These are phyloP conservation scores for Sabatieria punctata DNA, from an alignment of 2,888 invertebrate species.

Conservation along the genomic window DNA sequence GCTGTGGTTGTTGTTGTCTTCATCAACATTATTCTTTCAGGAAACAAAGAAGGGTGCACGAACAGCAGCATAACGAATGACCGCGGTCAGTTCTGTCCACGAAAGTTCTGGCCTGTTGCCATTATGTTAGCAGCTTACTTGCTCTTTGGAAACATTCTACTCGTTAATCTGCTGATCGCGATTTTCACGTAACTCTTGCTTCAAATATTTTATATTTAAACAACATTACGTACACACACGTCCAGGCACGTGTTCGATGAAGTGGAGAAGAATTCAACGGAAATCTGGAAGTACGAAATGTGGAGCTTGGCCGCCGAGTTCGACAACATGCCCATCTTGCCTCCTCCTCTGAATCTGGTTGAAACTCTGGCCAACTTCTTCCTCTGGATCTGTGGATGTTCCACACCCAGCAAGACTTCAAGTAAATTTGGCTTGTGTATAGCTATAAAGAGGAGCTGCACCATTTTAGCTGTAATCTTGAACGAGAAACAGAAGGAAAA, in stretches of 20 bases:
- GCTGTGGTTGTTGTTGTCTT: no score
- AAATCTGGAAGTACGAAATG: constrained; percentile 6
- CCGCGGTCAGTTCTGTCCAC: constrained; percentile 1
- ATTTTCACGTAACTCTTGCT: constrained; percentile 30
- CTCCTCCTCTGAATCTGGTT: background rate
- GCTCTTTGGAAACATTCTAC: constrained; percentile 34
- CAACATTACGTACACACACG: no score
- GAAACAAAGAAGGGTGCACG: background rate
- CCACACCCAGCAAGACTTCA: background rate
- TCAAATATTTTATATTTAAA: background rate
- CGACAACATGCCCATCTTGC: constrained; percentile 1
- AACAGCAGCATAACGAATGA: background rate
- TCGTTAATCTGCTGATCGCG: constrained; percentile 36
- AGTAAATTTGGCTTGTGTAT: background rate
- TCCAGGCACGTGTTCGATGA: constrained; percentile 7
- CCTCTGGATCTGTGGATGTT: background rate
- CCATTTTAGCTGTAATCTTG: constrained; percentile 11
- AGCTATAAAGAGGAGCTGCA: background rate
- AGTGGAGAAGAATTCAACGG: constrained; percentile 1
- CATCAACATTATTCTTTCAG: constrained; percentile 1
- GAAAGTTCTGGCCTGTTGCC: constrained; percentile 28
- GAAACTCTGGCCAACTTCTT: background rate
- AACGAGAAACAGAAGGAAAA: constrained; percentile 7
- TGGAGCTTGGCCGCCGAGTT: constrained; percentile 1
- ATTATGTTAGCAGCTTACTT: constrained; percentile 32